These are phyloP conservation scores for Tolmerus cingulatus DNA, from an alignment of 2,888 invertebrate species.

Conservation along the genomic window DNA sequence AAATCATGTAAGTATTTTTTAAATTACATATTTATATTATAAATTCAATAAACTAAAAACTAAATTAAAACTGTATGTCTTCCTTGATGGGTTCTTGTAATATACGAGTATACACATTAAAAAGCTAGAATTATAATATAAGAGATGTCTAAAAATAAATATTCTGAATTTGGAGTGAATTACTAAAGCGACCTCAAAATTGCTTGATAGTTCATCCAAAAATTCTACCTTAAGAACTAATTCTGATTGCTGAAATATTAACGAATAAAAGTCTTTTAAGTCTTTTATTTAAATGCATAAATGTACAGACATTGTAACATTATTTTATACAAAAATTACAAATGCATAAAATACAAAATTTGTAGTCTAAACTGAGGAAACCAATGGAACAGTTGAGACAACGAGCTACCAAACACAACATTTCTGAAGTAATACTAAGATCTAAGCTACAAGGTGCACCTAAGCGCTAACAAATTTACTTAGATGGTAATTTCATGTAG, in stretches of 20 bases:
- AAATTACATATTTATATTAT: too few relatives aligned
- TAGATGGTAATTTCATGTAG: not conserved
- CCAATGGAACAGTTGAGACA: not conserved
- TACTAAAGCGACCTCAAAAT: too few relatives aligned
- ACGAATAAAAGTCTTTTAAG: not conserved
- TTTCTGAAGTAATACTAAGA: not conserved
- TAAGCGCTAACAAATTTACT: conserved; percentile 4
- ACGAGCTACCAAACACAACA: not conserved
- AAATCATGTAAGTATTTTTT: too few relatives aligned
- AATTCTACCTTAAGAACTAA: not conserved
- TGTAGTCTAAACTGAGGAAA: not conserved
- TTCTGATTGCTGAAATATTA: not conserved
- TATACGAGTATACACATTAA: too few relatives aligned
- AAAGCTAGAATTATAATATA: too few relatives aligned
- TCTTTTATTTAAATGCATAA: not conserved
- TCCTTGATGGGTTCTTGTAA: too few relatives aligned
- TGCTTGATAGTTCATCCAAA: too few relatives aligned
- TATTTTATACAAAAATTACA: conserved; percentile 37
- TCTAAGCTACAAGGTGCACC: conserved; percentile 1
- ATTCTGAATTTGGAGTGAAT: too few relatives aligned
- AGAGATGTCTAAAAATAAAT: too few relatives aligned
- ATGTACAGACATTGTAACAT: not conserved
- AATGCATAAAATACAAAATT: conserved; percentile 4
- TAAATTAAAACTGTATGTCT: too few relatives aligned
- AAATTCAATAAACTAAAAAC: too few relatives aligned